Conservation (phyloP, 2,888 invertebrate species). For the Halictus ligatus region DNA sequence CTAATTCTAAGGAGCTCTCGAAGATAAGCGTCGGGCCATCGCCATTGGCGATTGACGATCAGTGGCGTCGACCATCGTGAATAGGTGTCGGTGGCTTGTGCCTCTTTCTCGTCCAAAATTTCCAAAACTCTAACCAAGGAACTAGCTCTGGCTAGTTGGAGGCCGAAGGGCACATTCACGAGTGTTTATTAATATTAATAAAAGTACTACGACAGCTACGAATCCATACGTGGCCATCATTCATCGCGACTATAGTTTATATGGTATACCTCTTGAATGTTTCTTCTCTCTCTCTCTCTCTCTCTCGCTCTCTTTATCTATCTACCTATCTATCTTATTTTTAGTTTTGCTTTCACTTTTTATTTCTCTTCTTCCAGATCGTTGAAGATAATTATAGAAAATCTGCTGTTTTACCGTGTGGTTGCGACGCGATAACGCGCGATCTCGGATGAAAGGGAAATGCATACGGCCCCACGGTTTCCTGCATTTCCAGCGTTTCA, state of each 20-base stretch:
- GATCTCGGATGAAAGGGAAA: constrained; percentile 57
- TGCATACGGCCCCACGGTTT: neutral
- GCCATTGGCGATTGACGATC: too few relatives aligned
- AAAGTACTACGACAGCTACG: neutral
- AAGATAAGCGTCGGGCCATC: too few relatives aligned
- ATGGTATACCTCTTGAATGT: neutral
- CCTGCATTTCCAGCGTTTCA: constrained; percentile 53
- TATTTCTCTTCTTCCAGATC: neutral
- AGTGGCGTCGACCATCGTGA: too few relatives aligned
- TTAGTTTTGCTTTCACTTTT: neutral
- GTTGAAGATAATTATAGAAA: neutral
- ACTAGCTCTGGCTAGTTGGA: too few relatives aligned
- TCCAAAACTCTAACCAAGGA: too few relatives aligned
- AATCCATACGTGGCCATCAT: neutral
- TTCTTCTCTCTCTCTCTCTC: neutral
- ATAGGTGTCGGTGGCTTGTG: too few relatives aligned
- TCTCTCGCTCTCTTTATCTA: neutral
- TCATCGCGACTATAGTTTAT: neutral
- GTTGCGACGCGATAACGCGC: constrained; percentile 71
- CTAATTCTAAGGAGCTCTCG: too few relatives aligned
- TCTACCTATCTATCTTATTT: neutral
- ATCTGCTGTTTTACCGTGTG: constrained; percentile 48
- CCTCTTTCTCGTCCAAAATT: too few relatives aligned
- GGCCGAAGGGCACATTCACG: too few relatives aligned
- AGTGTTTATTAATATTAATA: too few relatives aligned